Evolutionary conservation across 2,888 invertebrate genomes (phyloP).

Genomic region (Phanerotoma sp.): DNA sequence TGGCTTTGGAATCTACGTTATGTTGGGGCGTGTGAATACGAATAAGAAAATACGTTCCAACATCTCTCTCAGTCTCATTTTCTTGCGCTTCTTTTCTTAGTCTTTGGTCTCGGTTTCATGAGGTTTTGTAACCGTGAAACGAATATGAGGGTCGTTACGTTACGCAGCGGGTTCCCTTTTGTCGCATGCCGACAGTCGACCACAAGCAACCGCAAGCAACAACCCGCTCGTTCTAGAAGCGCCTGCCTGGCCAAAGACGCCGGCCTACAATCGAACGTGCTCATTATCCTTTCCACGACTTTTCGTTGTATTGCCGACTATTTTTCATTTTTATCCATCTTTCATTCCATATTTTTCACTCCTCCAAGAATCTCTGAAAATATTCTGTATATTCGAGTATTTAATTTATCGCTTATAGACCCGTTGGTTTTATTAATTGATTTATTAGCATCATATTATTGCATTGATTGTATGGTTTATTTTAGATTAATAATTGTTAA

Average conservation of each 20-base stretch:
- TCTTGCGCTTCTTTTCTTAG: constrained; percentile 4
- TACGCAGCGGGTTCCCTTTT: constrained; percentile 55
- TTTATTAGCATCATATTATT: too few relatives aligned
- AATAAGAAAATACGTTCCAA: constrained; percentile 6
- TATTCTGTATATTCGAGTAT: background rate
- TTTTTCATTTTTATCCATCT: constrained; percentile 2
- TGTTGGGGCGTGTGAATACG: background rate
- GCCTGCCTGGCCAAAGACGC: constrained; percentile 2
- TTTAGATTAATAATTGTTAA: too few relatives aligned
- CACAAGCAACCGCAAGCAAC: constrained; percentile 38
- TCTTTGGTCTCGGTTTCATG: constrained; percentile 27
- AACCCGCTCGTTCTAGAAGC: background rate
- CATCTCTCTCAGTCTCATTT: constrained; percentile 8
- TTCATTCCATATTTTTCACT: too few relatives aligned
- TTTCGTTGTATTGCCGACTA: background rate
- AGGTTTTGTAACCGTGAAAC: constrained; percentile 52
- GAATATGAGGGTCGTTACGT: constrained; percentile 56
- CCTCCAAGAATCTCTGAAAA: too few relatives aligned
- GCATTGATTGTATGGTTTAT: too few relatives aligned
- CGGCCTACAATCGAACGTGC: constrained; percentile 5
- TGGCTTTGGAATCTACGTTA: too few relatives aligned
- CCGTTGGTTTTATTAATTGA: too few relatives aligned
- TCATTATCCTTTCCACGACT: constrained; percentile 13
- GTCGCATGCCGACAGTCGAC: constrained; percentile 55
- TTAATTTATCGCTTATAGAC: too few relatives aligned